A percentile compares a stretch with the other conserved stretches of the same genome.
Conservation (phyloP, 1,140 invertebrate genomes). For the Leptinotarsa lineolata region DNA sequence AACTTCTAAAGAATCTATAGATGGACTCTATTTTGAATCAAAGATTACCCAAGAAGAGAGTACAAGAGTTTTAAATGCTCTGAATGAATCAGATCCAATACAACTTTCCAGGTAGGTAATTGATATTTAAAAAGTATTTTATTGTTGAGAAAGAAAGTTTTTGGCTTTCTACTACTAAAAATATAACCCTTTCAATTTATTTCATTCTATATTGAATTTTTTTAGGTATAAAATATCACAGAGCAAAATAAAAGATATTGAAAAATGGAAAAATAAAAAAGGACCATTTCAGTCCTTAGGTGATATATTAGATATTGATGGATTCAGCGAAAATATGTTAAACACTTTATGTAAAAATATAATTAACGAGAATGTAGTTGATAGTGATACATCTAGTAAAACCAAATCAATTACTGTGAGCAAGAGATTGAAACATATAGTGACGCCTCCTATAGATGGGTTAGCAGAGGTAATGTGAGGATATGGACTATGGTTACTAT, state of each 20-base stretch:
- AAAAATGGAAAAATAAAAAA: slow-evolving; percentile 37
- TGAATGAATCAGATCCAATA: slow-evolving; percentile 9
- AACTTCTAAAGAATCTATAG: background rate
- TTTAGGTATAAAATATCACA: slow-evolving; percentile 36
- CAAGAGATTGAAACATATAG: slow-evolving; percentile 26
- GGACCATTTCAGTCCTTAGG: slow-evolving; percentile 38
- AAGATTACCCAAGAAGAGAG: slow-evolving; percentile 14
- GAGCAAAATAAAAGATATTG: slow-evolving; percentile 36
- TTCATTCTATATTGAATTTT: background rate
- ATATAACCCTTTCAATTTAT: no score
- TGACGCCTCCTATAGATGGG: slow-evolving; percentile 26
- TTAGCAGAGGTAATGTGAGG: slow-evolving; percentile 13
- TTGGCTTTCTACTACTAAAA: no score
- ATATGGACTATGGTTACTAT: background rate
- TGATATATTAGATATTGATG: slow-evolving; percentile 42
- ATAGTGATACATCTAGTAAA: background rate
- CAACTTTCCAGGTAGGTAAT: slow-evolving; percentile 17
- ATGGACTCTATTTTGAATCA: background rate
- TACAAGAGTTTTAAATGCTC: slow-evolving; percentile 17
- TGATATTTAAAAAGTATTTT: background rate
- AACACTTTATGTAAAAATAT: slow-evolving; percentile 36
- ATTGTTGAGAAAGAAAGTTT: no score
- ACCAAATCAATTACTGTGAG: slow-evolving; percentile 9
- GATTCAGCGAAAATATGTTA: slow-evolving; percentile 39
- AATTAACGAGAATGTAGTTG: slow-evolving; percentile 21